Base-by-base conservation (phyloP, 2,888 invertebrate species). In the Polydrusus cervinus region DNA sequence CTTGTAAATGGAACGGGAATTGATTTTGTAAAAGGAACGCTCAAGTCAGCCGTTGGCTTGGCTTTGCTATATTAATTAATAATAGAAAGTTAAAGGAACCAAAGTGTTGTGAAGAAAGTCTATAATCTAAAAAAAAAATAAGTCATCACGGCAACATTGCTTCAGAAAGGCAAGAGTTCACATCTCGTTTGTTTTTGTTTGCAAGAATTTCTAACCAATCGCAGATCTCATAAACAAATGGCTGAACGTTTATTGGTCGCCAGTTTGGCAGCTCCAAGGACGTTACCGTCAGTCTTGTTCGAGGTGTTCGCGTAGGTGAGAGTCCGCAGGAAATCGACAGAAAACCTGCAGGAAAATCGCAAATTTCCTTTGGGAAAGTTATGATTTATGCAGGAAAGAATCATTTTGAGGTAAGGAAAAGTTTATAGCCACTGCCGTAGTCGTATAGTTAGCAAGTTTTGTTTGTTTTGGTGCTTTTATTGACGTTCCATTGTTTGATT, bases 341-440 rank as follows among this genome's bases (percentile, higher is more conserved):
- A 45, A 47, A 49, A 69, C 38, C 30, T 34, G 60, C 69, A 60
- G 60, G 18, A 60, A 69, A 60, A 43, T 69, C 69, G 49, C 57
- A 55, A 55, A 45, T 57, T 69, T 69, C 38, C 60, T 11, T 57
- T 49, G 34, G 49, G 38, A 69, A 60, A 69, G 69, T 69, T 47
- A 91, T 91, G 91, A 89, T 89, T 87, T 90, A 90, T 88, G 90
- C 90, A 85, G 90, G 90, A 83, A 89, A 91, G 88, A 91, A 90
- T 87, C 91, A 90, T 88, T 90, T 91, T 86, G 91, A 91, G 89
- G 91, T 91, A 85, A 87, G 89, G 84, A 51, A 25, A 25, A 75
- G 43, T 74, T 65, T 30, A 60, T 16, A 40, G 11, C 25, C 34
- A 16, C 55, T 49, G 67, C 53, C 66, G 51, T 60, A 71, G n/a